phyloP scores from a whole-genome alignment of 1,140 invertebrate genomes.

The Aricia agestis region DNA sequence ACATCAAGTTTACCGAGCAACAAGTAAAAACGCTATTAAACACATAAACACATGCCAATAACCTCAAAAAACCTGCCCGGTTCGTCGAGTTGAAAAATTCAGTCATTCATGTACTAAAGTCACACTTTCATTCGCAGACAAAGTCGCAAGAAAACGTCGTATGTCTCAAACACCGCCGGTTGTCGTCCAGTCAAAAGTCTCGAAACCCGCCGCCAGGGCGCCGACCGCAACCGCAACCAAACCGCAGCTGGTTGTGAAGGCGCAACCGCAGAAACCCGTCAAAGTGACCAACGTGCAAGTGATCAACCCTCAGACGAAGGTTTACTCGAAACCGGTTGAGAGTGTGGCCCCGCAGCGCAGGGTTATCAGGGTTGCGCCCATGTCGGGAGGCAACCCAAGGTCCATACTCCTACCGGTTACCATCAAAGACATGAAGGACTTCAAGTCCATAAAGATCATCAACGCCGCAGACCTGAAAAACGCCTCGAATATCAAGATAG shows the following conservation, averaged over 20 bases:
- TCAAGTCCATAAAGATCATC: conserved; percentile 84
- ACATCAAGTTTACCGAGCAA: too few species aligned
- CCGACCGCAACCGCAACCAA: conserved; percentile 40
- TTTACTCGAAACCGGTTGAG: conserved; percentile 64
- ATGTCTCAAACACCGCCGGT: conserved; percentile 56
- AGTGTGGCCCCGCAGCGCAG: conserved; percentile 66
- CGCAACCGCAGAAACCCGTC: conserved; percentile 61
- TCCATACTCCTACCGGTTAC: conserved; percentile 82
- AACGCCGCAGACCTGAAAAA: conserved; percentile 78
- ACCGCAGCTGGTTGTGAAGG: conserved; percentile 64
- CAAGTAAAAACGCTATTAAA: too few species aligned
- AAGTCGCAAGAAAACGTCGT: conserved; percentile 60
- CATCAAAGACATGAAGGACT: conserved; percentile 82
- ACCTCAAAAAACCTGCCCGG: too few species aligned
- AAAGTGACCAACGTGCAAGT: conserved; percentile 67
- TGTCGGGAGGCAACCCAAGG: conserved; percentile 76
- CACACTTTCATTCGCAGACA: conserved; percentile 36
- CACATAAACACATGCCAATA: too few species aligned
- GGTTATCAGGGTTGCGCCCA: conserved; percentile 76
- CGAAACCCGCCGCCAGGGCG: conserved; percentile 55
- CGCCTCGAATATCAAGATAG: conserved; percentile 74
- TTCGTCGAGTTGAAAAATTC: too few species aligned
- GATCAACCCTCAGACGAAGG: conserved; percentile 58
- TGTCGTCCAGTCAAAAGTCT: conserved; percentile 64
- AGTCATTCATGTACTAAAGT: not conserved